A percentile compares a stretch with the other conserved stretches of the same genome.
Evolutionary conservation across 2,113 vertebrate genomes (phyloP).

Genomic region (Scatophagus argus): DNA sequence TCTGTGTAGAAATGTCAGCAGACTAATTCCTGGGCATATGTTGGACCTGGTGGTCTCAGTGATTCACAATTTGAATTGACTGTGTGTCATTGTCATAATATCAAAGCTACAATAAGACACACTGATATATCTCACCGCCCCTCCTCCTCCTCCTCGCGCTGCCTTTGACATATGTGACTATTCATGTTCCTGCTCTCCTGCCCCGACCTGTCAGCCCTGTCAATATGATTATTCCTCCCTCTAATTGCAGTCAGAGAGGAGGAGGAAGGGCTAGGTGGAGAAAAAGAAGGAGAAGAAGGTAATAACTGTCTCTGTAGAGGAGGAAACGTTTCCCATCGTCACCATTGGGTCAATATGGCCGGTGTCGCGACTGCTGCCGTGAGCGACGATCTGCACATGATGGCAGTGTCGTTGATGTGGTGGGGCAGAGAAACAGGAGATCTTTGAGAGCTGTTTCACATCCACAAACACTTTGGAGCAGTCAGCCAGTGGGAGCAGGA

Average conservation of each 20-base stretch:
- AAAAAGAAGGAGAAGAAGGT: slow-evolving; percentile 26
- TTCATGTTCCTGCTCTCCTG: slow-evolving; percentile 64
- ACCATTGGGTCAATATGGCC: slow-evolving; percentile 64
- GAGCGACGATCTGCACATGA: slow-evolving; percentile 32
- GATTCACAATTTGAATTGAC: slow-evolving; percentile 64
- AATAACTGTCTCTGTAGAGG: slow-evolving; percentile 61
- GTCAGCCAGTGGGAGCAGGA: not conserved
- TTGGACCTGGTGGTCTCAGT: slow-evolving; percentile 29
- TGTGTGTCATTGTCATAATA: slow-evolving; percentile 72
- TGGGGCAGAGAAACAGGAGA: not conserved
- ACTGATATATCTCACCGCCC: slow-evolving; percentile 47
- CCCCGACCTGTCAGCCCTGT: slow-evolving; percentile 76
- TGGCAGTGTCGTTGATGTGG: slow-evolving; percentile 21
- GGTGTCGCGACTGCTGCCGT: slow-evolving; percentile 22
- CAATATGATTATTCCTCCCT: slow-evolving; percentile 75
- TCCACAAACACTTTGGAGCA: not conserved
- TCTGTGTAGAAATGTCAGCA: slow-evolving; percentile 65
- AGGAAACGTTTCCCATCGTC: slow-evolving; percentile 49
- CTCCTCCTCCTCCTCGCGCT: slow-evolving; percentile 11
- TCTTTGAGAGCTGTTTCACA: not conserved
- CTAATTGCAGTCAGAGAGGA: slow-evolving; percentile 76
- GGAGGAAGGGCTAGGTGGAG: slow-evolving; percentile 36
- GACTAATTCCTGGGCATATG: slow-evolving; percentile 49
- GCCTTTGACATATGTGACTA: slow-evolving; percentile 58
- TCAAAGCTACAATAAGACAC: slow-evolving; percentile 77